Base-by-base conservation (phyloP, 2,113 vertebrate species). In the Ivindomyrus marchei region DNA sequence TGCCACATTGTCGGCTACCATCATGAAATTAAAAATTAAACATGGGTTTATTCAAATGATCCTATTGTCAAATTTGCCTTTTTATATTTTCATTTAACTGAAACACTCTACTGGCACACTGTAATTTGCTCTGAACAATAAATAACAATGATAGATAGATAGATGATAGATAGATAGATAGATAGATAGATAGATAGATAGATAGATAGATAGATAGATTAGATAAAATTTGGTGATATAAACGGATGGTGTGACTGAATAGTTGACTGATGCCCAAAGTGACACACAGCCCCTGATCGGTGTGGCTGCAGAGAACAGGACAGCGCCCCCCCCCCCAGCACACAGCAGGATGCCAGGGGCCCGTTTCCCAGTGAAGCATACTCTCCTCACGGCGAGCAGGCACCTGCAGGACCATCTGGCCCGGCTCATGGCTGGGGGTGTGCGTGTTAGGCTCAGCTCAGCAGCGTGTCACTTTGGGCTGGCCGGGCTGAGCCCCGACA, bases 371-470 rank as follows among this genome's bases (percentile, higher is more conserved):
- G 53, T 90, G 62, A 88, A 77, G 27, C 70, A 36, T 31, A 27
- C 70, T 58, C 52, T 31, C 6, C 42, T 46, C 11, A 17, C 39
- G 19, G 83, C 17, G 4, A 94, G 94, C 90, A 88, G 27, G 90
- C 95, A 93, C 92, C 39, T 94, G 95, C 94, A 77, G 87, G 88
- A 80, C 92, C 93, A 93, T 93, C 93, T 93, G 93, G 93, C 91
- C 45, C 93, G 89, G 91, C 91, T 86, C 58, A 93, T 89, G 90
- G 85, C 85, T 91, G 91, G 92, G 93, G 93, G 92, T 92, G 92
- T 93, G 90, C 90, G 90, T 90, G 88, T 92, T 91, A 91, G 92
- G 92, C 86, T 91, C 58, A 36, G 49, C 49, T 50, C 87, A 88
- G 91, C 84, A 91, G 91, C 6, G 90, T 93, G 89, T 13, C 92